These are phyloP conservation scores for Sitobion miscanthi DNA, from an alignment of 1,140 invertebrate genomes.

Conservation along the genomic window DNA sequence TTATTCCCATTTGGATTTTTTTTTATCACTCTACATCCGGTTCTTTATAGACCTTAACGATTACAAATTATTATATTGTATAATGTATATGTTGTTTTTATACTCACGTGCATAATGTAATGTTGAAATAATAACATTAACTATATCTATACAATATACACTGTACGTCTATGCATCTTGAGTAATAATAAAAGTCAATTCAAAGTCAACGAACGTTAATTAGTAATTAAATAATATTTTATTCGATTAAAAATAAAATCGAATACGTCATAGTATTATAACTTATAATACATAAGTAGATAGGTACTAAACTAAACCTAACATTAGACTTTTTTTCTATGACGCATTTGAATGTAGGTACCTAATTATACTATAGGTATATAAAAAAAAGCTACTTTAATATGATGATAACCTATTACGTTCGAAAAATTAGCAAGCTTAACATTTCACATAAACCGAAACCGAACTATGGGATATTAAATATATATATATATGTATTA, in stretches of 20 bases:
- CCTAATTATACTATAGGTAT: neutral
- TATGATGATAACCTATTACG: slow-evolving; percentile 7
- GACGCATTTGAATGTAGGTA: neutral
- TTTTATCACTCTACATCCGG: neutral
- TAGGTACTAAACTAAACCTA: neutral
- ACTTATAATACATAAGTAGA: neutral
- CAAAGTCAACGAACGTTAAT: neutral
- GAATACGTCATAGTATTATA: neutral
- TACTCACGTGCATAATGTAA: neutral
- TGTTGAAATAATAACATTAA: neutral
- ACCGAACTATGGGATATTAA: neutral
- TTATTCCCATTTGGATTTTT: neutral
- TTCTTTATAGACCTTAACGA: neutral
- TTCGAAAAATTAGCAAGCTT: neutral
- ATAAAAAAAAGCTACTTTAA: neutral
- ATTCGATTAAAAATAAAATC: neutral
- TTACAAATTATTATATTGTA: neutral
- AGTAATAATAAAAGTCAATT: neutral
- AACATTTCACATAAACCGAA: neutral
- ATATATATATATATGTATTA: neutral
- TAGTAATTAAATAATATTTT: neutral
- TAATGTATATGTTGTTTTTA: neutral
- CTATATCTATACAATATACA: neutral
- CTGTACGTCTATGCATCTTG: neutral
- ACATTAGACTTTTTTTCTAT: neutral